Evolutionary conservation across 2,888 invertebrate species (phyloP).

Genomic region (Lucinisca nassula): DNA sequence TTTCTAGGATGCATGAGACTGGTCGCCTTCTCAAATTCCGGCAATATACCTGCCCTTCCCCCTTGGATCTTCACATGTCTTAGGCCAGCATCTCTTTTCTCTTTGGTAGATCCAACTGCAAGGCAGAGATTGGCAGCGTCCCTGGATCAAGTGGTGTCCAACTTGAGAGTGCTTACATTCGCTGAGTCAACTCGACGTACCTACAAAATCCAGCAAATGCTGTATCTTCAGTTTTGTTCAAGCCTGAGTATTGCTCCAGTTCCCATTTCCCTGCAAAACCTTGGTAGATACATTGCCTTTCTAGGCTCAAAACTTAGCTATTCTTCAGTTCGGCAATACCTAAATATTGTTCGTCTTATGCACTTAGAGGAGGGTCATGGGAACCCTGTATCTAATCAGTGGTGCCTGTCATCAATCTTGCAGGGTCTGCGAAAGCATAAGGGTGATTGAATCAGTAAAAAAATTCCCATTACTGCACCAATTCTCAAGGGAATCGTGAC

Average conservation of each 20-base stretch:
- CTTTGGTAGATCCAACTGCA: background rate
- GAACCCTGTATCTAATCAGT: background rate
- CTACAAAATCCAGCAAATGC: background rate
- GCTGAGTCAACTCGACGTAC: background rate
- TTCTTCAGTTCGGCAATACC: constrained; percentile 8
- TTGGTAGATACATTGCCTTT: background rate
- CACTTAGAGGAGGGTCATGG: background rate
- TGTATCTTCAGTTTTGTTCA: background rate
- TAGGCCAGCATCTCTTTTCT: background rate
- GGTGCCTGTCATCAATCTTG: background rate
- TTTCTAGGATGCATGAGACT: constrained; percentile 21
- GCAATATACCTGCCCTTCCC: background rate
- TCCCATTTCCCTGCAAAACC: background rate
- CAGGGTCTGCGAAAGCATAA: background rate
- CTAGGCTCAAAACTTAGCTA: background rate
- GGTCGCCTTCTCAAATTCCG: background rate
- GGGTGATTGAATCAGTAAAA: background rate
- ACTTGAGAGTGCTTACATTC: background rate
- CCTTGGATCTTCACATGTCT: background rate
- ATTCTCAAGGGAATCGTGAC: background rate
- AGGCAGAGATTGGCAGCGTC: background rate
- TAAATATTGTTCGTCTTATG: background rate
- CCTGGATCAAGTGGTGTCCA: background rate
- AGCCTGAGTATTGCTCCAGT: background rate
- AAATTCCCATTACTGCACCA: background rate